Percentiles rank a stretch among this genome's conserved stretches.
phyloP scores from a whole-genome alignment of 2,797 vertebrate species.

The Cuculus canorus region DNA sequence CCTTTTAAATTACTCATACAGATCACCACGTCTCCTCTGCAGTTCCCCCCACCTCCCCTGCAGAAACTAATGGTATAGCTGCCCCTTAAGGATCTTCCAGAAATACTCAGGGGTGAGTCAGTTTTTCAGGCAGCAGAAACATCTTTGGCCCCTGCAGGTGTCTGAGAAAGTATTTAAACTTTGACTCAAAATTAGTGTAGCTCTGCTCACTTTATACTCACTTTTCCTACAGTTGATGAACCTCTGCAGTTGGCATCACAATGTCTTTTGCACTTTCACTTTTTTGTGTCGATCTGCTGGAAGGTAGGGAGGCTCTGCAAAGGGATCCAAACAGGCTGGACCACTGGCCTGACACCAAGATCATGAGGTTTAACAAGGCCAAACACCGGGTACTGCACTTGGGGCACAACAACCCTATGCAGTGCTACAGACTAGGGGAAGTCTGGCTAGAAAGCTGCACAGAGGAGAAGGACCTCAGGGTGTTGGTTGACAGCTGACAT shows the following conservation, averaged over 20 bases:
- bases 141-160: not conserved
- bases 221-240: not conserved
- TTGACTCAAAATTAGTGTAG: not conserved
- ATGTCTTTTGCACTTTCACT: not conserved
- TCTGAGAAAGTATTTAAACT: conserved; percentile 26
- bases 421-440: no score
- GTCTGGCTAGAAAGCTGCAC: no score
- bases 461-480: no score
- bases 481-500: no score
- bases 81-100: not conserved
- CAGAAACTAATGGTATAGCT: conserved; percentile 24
- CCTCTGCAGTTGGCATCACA: not conserved
- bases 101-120: conserved; percentile 16
- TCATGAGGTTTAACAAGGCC: no score
- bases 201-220: not conserved
- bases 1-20: not conserved
- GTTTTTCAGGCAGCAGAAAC: conserved; percentile 43
- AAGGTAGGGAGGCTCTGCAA: no score
- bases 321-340: no score
- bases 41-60: not conserved
- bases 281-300: no score
- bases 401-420: no score
- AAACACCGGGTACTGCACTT: no score
- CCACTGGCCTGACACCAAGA: no score
- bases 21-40: not conserved